Evolutionary conservation across 2,888 invertebrate species (phyloP).

Genomic region (Tenthredo mesomela): DNA sequence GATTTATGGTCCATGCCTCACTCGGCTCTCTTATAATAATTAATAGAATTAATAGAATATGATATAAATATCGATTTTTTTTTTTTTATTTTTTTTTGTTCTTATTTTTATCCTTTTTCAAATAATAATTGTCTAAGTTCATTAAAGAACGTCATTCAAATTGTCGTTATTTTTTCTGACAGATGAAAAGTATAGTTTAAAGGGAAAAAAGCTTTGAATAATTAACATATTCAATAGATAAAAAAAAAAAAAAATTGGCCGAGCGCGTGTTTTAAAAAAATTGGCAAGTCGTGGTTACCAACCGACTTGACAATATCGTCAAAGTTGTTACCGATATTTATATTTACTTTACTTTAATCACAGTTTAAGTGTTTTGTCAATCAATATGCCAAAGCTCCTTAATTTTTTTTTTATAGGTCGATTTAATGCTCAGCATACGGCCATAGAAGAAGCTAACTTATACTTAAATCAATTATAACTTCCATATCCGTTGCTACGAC

Average conservation of each 20-base stretch:
- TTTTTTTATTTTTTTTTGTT: too few relatives aligned
- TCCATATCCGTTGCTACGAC: conserved; percentile 66
- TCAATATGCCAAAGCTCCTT: conserved; percentile 37
- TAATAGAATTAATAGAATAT: conserved; percentile 31
- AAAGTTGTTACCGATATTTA: conserved; percentile 17
- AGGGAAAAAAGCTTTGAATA: not conserved
- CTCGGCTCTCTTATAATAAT: conserved; percentile 57
- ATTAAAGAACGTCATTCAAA: not conserved
- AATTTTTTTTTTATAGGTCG: conserved; percentile 8
- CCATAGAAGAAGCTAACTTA: conserved; percentile 32
- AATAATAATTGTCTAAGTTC: conserved; percentile 23
- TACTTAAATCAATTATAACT: conserved; percentile 65
- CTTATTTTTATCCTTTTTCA: not conserved
- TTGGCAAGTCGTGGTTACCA: conserved; percentile 41
- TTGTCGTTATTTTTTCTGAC: not conserved
- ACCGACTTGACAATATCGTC: conserved; percentile 22
- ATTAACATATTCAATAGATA: not conserved
- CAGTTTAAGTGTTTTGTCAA: conserved; percentile 44
- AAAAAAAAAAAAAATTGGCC: conserved; percentile 41
- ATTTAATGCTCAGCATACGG: conserved; percentile 42
- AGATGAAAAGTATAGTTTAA: not conserved
- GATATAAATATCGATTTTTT: not conserved
- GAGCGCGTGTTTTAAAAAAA: conserved; percentile 21
- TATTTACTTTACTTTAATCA: conserved; percentile 24
- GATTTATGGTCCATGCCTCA: conserved; percentile 65